phyloP scores from a whole-genome alignment of 2,888 invertebrate genomes.

The Cryptus viduatorius region DNA sequence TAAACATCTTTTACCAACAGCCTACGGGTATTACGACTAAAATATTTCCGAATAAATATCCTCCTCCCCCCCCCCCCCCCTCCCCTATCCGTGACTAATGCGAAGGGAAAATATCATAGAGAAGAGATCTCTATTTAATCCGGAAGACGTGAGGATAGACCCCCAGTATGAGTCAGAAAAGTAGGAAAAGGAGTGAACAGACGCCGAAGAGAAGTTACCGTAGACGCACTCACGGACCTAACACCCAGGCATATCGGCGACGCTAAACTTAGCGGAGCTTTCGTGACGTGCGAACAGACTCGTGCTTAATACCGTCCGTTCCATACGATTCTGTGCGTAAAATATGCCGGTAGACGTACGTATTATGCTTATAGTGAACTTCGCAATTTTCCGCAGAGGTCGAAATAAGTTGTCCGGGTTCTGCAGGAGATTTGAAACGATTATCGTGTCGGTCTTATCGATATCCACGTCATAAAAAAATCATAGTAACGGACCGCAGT shows the following conservation, averaged over 20 bases:
- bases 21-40: conserved; percentile 1
- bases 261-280: conserved; percentile 62
- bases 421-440: neutral
- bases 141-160: conserved; percentile 56
- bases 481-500: neutral
- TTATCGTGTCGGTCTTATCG: neutral
- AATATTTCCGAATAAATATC: conserved; percentile 13
- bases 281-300: conserved; percentile 55
- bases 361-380: neutral
- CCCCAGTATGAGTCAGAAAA: conserved; percentile 55
- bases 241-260: conserved; percentile 20
- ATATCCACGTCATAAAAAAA: conserved; percentile 8
- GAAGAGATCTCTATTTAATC: conserved; percentile 1
- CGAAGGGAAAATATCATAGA: conserved; percentile 5
- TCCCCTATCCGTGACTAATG: neutral
- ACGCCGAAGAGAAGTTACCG: conserved; percentile 23
- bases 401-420: too few species aligned
- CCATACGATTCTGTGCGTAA: neutral
- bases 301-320: conserved; percentile 35
- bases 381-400: neutral
- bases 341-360: conserved; percentile 5
- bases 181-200: conserved; percentile 40
- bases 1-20: neutral
- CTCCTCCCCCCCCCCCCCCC: too few species aligned
- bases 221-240: conserved; percentile 18